Evolutionary conservation across 2,113 vertebrate species (phyloP).

Genomic region (Thymallus thymallus): DNA sequence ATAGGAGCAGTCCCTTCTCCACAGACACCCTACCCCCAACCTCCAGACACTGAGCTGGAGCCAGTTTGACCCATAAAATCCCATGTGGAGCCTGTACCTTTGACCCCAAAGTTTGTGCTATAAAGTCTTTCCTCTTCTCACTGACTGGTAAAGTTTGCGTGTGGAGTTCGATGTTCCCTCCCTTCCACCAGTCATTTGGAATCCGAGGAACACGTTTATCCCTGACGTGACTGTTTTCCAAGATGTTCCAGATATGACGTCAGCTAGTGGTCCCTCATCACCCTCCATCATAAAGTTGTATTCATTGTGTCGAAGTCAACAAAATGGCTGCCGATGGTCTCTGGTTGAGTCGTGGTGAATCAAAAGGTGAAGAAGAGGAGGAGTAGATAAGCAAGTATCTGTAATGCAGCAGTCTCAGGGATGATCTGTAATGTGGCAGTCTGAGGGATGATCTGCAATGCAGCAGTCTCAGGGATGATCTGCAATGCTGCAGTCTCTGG

Average conservation of each 20-base stretch:
- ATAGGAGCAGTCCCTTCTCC: constrained; percentile 52
- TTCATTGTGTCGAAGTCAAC: constrained; percentile 12
- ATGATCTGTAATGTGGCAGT: too few relatives aligned
- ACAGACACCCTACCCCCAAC: constrained; percentile 24
- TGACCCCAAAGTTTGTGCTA: constrained; percentile 60
- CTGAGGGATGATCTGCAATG: too few relatives aligned
- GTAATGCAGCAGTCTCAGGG: not conserved
- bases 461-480: too few relatives aligned
- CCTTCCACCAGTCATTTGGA: constrained; percentile 27
- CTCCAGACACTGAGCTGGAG: constrained; percentile 24
- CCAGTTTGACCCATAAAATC: constrained; percentile 29
- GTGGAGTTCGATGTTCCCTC: constrained; percentile 34
- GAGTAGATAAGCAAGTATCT: constrained; percentile 15
- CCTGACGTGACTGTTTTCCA: constrained; percentile 11
- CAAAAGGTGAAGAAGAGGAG: constrained; percentile 54
- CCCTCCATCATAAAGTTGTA: constrained; percentile 10
- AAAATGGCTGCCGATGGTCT: constrained; percentile 1
- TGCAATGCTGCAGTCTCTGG: too few relatives aligned
- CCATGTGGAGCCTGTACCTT: constrained; percentile 32
- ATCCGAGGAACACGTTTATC: constrained; percentile 18
- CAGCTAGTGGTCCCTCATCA: constrained; percentile 26
- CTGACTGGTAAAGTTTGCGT: constrained; percentile 37
- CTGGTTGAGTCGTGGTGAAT: not conserved
- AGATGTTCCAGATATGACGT: constrained; percentile 36
- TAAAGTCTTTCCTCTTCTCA: constrained; percentile 41